phyloP scores from a whole-genome alignment of 2,113 vertebrate genomes.

The Pteropus alecto region DNA sequence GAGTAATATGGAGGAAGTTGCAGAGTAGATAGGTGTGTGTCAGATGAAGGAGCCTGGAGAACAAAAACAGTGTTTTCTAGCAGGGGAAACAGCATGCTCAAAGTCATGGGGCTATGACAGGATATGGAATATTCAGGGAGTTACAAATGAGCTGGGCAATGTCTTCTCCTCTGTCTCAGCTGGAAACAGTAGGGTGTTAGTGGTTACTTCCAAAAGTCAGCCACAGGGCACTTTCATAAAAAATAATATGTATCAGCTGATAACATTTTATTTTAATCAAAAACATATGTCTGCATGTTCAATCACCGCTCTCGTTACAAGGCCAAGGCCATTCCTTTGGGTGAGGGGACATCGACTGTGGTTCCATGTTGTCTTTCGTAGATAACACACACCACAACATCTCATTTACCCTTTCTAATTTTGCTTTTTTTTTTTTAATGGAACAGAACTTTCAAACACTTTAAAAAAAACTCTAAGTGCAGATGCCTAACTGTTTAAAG shows the following conservation, averaged over 20 bases:
- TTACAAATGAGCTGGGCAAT: neutral
- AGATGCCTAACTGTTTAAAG: neutral
- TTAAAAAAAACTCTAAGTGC: neutral
- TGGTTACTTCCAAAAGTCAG: neutral
- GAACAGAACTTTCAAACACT: neutral
- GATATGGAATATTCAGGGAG: neutral
- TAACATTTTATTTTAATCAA: neutral
- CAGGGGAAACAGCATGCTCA: neutral
- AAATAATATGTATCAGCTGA: neutral
- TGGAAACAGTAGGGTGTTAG: neutral
- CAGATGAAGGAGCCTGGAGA: neutral
- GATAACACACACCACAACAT: neutral
- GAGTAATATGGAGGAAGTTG: fast-evolving
- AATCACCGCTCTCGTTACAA: neutral
- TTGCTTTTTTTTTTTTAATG: constrained; percentile 11
- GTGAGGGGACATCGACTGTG: neutral
- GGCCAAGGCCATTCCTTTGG: neutral
- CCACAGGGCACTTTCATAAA: neutral
- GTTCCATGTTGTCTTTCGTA: neutral
- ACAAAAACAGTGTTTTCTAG: neutral
- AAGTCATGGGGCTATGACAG: neutral
- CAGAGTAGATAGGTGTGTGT: too few relatives aligned
- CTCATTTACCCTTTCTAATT: neutral
- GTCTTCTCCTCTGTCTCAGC: neutral
- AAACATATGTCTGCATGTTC: neutral